Evolutionary conservation across 2,888 invertebrate genomes (phyloP).

Genomic region (Rhagonycha fulva): DNA sequence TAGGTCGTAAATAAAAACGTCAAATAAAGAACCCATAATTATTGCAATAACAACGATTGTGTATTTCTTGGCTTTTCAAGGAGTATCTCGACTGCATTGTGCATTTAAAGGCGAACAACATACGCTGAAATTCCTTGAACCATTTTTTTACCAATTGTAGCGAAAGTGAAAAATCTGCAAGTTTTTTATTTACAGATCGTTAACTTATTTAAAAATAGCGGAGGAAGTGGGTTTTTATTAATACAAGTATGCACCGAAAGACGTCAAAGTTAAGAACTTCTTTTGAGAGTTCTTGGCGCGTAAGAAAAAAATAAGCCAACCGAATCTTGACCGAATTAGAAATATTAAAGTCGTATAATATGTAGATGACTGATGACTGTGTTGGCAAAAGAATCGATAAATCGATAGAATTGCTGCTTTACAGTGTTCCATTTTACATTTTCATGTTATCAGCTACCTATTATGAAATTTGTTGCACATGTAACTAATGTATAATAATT

Average conservation of each 20-base stretch:
- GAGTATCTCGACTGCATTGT: conserved; percentile 11
- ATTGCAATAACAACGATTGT: background rate
- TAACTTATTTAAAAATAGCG: background rate
- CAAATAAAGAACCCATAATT: conserved; percentile 1
- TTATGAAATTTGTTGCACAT: background rate
- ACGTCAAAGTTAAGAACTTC: background rate
- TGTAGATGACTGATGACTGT: background rate
- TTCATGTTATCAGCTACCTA: background rate
- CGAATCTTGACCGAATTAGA: background rate
- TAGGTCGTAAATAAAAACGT: background rate
- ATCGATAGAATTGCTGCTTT: background rate
- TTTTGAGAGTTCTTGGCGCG: background rate
- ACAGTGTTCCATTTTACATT: background rate
- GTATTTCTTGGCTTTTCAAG: conserved; percentile 11
- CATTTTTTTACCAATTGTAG: conserved; percentile 8
- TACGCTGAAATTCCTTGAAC: conserved; percentile 22
- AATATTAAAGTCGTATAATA: background rate
- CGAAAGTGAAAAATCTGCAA: background rate
- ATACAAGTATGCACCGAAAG: background rate
- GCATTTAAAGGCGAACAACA: conserved; percentile 23
- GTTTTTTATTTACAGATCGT: background rate
- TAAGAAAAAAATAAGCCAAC: background rate
- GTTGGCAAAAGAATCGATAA: background rate
- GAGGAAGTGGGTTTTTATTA: background rate
- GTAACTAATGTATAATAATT: background rate